These are phyloP conservation scores for Dicrurus megarhynchus DNA, from an alignment of 2,113 vertebrate genomes.

Conservation along the genomic window DNA sequence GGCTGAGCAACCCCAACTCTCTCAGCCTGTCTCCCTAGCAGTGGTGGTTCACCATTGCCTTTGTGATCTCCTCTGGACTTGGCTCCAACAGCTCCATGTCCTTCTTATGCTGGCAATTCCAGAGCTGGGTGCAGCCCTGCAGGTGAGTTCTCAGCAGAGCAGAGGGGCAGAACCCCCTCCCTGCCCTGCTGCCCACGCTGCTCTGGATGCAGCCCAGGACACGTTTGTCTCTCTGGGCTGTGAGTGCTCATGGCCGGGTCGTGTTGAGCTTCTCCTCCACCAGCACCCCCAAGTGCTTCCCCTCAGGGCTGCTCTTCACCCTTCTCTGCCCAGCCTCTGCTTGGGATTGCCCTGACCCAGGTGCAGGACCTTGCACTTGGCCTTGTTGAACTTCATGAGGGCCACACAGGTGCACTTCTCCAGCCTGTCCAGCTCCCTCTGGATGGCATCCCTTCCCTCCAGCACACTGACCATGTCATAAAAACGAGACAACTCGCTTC, in stretches of 20 bases:
- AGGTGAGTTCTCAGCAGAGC: neutral
- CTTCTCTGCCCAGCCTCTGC: neutral
- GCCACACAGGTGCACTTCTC: neutral
- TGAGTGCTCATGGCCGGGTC: accelerated
- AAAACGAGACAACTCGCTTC: too few species aligned
- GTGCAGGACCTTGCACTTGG: neutral
- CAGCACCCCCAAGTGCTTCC: neutral
- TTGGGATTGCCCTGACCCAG: too few species aligned
- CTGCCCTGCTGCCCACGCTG: neutral
- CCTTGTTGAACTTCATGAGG: neutral
- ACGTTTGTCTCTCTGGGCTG: neutral
- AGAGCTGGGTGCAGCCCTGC: neutral
- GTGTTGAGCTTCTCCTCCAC: neutral
- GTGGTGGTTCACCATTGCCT: too few species aligned
- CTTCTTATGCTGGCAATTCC: neutral
- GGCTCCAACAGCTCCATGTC: neutral
- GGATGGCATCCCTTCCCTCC: neutral
- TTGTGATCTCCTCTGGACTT: neutral
- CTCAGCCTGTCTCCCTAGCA: neutral
- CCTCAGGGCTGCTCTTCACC: neutral
- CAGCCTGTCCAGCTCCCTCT: neutral
- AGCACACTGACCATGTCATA: accelerated
- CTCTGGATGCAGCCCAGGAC: neutral
- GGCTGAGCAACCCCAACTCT: neutral
- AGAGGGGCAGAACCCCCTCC: neutral